Evolutionary conservation across 23 tunicate species (phyloP), one percentile per base, ranked within the genome.

Genomic region (Oikopleura dioica): DNA sequence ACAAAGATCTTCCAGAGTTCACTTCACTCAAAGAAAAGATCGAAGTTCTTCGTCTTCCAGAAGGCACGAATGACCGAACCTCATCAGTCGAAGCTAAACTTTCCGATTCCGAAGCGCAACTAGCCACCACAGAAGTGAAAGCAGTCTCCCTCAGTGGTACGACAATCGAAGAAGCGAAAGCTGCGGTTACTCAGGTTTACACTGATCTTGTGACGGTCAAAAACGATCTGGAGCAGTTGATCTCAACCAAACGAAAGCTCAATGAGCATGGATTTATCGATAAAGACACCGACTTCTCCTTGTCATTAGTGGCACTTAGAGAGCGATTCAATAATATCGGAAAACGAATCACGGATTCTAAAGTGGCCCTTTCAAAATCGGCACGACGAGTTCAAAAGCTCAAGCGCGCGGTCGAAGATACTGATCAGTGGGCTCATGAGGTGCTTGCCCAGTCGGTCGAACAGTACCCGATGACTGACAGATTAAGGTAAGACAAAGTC

Each of bases 361-460:
- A 63, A 31, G 72, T 28, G 5, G 26, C 72, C 30, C 33, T 63
- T 2, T 63, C 72, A 21, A 63, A 63, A 28, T 63, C 72, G 33
- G 4, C 26, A 16, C 16, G 72, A 63, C 29, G 72, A 24, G 33
- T 28, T 24, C 72, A 63, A 63, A 63, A 63, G 33, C 33, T 63
- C 4, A 63, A 63, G 26, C 72, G 72, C 4, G 72, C 72, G 5
- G 72, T 63, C 26, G 72, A 63, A 21, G 72, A 63, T 2, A 63
- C 72, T 24, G 72, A 28, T 63, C 72, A 63, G 26, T 63, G 72
- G 72, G 72, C 72, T 28, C 16, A 24, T 21, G 72, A 63, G 32
- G 72, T 63, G 2, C 33, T 63, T 5, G 26, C 30, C 72, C 72
- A 63, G 4, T 23, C 30, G 33, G 72, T 63, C 33, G 32, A 63